Evolutionary conservation across 2,888 invertebrate species (phyloP).

Genomic region (Lasioglossum leucozonium): DNA sequence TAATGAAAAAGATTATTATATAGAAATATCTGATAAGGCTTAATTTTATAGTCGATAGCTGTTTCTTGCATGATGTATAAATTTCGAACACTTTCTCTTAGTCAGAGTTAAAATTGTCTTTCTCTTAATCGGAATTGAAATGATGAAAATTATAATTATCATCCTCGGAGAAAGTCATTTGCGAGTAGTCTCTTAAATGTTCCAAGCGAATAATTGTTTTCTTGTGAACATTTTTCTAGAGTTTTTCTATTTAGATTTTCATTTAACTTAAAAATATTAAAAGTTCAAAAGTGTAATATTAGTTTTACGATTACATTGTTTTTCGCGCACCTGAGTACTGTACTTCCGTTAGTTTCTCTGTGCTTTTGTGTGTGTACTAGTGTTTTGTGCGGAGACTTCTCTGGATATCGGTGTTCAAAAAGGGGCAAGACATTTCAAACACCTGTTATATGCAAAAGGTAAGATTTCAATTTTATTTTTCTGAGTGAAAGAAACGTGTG

Average conservation of each 20-base stretch:
- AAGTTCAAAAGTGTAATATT: background rate
- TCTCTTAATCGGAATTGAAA: background rate
- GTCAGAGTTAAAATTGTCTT: background rate
- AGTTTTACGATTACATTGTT: background rate
- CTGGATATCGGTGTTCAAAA: constrained; percentile 19
- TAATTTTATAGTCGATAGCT: background rate
- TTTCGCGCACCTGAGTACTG: background rate
- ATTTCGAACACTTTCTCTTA: background rate
- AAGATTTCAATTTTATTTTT: background rate
- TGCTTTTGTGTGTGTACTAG: constrained; percentile 15
- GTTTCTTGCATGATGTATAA: background rate
- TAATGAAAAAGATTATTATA: background rate
- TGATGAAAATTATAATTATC: background rate
- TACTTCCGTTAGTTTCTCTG: constrained; percentile 12
- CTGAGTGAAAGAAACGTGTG: constrained; percentile 8
- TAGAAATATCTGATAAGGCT: background rate
- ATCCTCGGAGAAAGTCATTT: background rate
- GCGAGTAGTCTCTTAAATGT: background rate
- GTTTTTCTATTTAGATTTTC: background rate
- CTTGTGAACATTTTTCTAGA: background rate
- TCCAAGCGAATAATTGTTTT: background rate
- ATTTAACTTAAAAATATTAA: background rate
- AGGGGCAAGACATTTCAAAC: constrained; percentile 6
- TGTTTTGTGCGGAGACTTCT: constrained; percentile 15
- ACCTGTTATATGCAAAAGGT: constrained; percentile 6